phyloP scores from a whole-genome alignment of 2,797 vertebrate genomes.

The Gobio occitaniae region DNA sequence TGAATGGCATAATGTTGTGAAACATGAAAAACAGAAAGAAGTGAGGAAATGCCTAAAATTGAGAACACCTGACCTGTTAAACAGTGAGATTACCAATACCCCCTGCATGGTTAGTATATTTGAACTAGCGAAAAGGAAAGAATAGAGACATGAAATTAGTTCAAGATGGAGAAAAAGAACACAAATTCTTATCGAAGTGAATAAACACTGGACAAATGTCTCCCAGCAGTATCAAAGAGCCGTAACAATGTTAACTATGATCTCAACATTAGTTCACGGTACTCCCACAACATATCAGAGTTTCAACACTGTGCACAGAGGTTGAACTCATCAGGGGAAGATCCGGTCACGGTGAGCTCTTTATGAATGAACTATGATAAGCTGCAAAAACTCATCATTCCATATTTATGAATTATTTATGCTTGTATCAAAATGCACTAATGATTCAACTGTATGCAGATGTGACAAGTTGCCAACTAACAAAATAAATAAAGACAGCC shows the following conservation, averaged over 20 bases:
- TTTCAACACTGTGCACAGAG: constrained; percentile 29
- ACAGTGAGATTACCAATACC: not conserved
- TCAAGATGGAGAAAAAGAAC: constrained; percentile 24
- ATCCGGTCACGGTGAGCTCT: constrained; percentile 4
- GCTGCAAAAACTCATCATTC: constrained; percentile 31
- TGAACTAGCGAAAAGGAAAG: constrained; percentile 6
- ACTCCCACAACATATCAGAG: constrained; percentile 36
- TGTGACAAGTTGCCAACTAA: not conserved
- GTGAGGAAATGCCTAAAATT: not conserved
- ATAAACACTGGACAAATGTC: constrained; percentile 19
- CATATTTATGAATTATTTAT: constrained; percentile 34
- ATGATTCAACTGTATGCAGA: constrained; percentile 5
- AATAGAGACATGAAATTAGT: not conserved
- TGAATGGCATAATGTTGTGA: not conserved
- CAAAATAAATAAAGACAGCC: not conserved
- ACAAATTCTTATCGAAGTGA: constrained; percentile 19
- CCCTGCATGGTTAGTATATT: constrained; percentile 19
- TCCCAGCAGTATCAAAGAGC: not conserved
- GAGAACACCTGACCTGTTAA: constrained; percentile 11
- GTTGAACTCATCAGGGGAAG: constrained; percentile 10
- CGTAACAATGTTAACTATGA: constrained; percentile 26
- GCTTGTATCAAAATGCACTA: not conserved
- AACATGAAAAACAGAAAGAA: not conserved
- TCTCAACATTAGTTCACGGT: constrained; percentile 5
- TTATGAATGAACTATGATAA: constrained; percentile 24